phyloP scores from a whole-genome alignment of 2,888 invertebrate genomes.

The Pachydiplax longipennis region DNA sequence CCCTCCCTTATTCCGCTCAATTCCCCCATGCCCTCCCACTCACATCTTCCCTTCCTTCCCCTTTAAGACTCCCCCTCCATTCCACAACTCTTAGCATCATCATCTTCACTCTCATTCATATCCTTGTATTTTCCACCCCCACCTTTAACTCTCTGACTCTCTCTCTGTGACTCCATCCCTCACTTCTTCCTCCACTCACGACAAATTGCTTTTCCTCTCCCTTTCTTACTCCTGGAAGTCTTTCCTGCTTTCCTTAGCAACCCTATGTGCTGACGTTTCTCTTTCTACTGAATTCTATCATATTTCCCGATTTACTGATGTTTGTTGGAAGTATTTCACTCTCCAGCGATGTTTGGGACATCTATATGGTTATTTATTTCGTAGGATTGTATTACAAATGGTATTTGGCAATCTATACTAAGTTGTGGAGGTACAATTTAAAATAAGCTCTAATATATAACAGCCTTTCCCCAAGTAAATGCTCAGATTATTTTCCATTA shows the following conservation, averaged over 20 bases:
- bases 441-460: too few relatives aligned
- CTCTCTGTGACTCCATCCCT: background rate
- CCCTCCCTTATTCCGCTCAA: too few relatives aligned
- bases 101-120: constrained; percentile 14
- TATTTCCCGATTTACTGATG: background rate
- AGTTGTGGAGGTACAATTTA: too few relatives aligned
- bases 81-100: background rate
- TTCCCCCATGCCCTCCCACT: background rate
- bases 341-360: background rate
- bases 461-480: too few relatives aligned
- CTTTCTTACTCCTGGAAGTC: background rate
- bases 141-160: background rate
- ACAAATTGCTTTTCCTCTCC: constrained; percentile 25
- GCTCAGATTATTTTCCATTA: too few relatives aligned
- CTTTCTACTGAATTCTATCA: background rate
- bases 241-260: background rate
- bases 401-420: too few relatives aligned
- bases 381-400: background rate
- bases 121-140: constrained; percentile 1
- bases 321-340: background rate
- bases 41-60: background rate
- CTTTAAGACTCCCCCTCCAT: background rate
- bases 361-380: background rate
- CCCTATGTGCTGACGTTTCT: background rate
- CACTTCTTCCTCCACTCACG: background rate